These are phyloP conservation scores for Aythya baeri DNA, from an alignment of 2,113 vertebrate genomes.

Conservation along the genomic window DNA sequence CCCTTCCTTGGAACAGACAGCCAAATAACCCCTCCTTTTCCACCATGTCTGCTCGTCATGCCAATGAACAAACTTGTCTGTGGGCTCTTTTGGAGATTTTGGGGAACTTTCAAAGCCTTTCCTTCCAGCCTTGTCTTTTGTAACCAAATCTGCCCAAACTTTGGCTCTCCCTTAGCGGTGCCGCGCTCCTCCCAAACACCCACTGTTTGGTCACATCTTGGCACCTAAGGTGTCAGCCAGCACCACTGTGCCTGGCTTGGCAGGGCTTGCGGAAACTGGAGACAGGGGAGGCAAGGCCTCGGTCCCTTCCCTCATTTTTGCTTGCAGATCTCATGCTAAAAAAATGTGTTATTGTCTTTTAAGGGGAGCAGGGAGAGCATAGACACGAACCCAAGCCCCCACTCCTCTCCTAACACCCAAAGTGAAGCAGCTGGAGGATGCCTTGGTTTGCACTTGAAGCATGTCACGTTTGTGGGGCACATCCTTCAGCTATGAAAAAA, in stretches of 20 bases:
- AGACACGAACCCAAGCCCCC: background rate
- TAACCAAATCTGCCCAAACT: background rate
- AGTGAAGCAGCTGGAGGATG: background rate
- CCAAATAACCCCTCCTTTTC: background rate
- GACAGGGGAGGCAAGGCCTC: background rate
- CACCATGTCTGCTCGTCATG: rapidly evolving
- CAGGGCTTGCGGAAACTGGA: background rate
- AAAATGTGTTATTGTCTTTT: background rate
- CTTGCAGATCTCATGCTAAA: background rate
- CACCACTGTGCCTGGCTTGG: background rate
- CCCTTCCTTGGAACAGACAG: background rate
- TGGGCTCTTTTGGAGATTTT: background rate
- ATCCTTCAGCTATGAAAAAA: background rate
- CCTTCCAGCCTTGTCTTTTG: background rate
- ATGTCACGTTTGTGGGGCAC: too few relatives aligned
- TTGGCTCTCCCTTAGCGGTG: background rate
- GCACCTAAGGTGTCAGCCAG: background rate
- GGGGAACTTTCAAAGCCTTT: background rate
- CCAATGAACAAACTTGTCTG: background rate
- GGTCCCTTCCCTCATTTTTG: background rate
- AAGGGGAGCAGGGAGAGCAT: background rate
- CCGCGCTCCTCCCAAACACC: background rate
- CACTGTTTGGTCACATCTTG: background rate
- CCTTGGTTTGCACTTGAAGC: background rate
- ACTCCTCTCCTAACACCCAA: background rate